Evolutionary conservation across 2,888 invertebrate species (phyloP), one percentile per base, ranked within the genome.

Genomic region (Melanostoma scalare): DNA sequence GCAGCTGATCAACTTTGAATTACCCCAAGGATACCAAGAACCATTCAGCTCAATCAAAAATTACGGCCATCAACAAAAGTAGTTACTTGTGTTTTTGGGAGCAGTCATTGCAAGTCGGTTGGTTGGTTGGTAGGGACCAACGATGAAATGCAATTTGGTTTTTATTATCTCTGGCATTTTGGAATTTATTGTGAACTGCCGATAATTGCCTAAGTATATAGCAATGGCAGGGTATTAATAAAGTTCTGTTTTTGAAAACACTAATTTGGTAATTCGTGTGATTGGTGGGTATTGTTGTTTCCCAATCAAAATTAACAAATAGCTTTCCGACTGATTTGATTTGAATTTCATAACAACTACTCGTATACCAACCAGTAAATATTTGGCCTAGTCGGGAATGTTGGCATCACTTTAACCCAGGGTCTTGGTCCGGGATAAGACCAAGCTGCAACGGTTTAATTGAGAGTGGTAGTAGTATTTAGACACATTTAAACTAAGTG

Each of bases 181-280:
- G 38, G 78, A 50, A 76, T 72, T 72, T 60, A 76, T 67, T 65
- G 48, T 48, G 46, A 53, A 71, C 65, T 46, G 60, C 56, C 38
- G 60, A 60, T 81, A 72, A 76, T 81, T 73, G 55, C 68, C 68
- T 56, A 77, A 73, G 38, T 44, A 42, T 65, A 74, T 53, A 65
- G 48, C 53, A 44, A 46, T 35, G 40, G 30, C 38, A 48, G 40
- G 56, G 71, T 65, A 67, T 81, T 74, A 65, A 69, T 63, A 55
- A 53, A 33, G 40, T 53, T 72, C 40, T 75, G 38, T 33, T 65
- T 71, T 48, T 20, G 33, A 33, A 71, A 80, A 81, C 67, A 71
- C 52, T 65, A 74, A 79, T 84, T 63, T 74, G 44, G 55, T 74
- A 79, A 84, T 82, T 74, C 73, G 40, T 42, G 60, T 52, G 44